Conservation (phyloP, 2,113 vertebrate genomes). For the mouse (Mus musculus) region GRCm39 chr11:108392501-108393000, state of each 20-base stretch:
- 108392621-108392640: neutral
- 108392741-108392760: neutral
- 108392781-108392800: neutral
- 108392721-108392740: neutral
- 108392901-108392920: neutral
- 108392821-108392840: neutral
- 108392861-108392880: neutral
- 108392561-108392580: neutral
- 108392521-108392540: neutral
- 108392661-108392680: neutral
- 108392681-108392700: neutral
- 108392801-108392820: neutral
- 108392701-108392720: neutral
- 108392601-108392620: neutral
- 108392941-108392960: neutral
- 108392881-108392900: neutral
- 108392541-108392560: neutral
- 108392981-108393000: neutral
- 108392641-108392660: neutral
- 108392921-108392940: neutral
- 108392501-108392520: neutral
- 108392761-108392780: neutral
- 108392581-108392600: neutral
- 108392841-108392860: neutral
- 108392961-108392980: neutral